Percentiles rank a stretch among this genome's conserved stretches.
Evolutionary conservation across 2,888 invertebrate genomes (phyloP).

Genomic region (Melinaea menophilus): DNA sequence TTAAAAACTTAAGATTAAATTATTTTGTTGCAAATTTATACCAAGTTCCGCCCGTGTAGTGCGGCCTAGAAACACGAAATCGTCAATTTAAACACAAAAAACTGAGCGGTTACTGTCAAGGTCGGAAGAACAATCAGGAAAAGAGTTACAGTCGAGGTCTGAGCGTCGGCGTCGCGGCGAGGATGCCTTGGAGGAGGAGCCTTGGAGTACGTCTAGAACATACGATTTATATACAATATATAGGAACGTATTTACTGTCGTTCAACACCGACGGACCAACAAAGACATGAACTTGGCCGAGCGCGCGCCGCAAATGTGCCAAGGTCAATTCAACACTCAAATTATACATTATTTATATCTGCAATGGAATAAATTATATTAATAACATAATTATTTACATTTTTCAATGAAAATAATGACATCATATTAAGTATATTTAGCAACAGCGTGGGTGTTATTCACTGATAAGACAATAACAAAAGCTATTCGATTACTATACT

Average conservation of each 20-base stretch:
- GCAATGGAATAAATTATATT: background rate
- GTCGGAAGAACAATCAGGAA: slow-evolving; percentile 68
- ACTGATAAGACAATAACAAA: too few relatives aligned
- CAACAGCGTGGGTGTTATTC: too few relatives aligned
- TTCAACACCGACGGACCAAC: slow-evolving; percentile 1
- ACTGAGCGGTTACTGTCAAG: slow-evolving; percentile 52
- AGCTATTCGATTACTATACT: too few relatives aligned
- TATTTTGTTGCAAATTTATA: too few relatives aligned
- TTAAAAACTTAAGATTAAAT: too few relatives aligned
- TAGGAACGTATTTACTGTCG: too few relatives aligned
- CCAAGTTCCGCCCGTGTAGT: too few relatives aligned
- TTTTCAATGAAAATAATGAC: too few relatives aligned
- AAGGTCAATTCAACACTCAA: background rate
- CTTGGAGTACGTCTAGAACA: slow-evolving; percentile 31
- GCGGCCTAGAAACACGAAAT: too few relatives aligned
- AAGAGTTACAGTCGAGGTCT: slow-evolving; percentile 59
- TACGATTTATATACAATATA: background rate
- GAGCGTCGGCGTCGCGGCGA: slow-evolving; percentile 58
- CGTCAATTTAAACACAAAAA: slow-evolving; percentile 31
- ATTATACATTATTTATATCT: background rate
- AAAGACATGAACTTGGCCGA: background rate
- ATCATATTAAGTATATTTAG: too few relatives aligned
- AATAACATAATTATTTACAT: background rate
- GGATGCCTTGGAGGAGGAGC: slow-evolving; percentile 56
- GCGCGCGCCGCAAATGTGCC: background rate